phyloP scores from a whole-genome alignment of 2,113 vertebrate genomes.

The Triplophysa siluroides region DNA sequence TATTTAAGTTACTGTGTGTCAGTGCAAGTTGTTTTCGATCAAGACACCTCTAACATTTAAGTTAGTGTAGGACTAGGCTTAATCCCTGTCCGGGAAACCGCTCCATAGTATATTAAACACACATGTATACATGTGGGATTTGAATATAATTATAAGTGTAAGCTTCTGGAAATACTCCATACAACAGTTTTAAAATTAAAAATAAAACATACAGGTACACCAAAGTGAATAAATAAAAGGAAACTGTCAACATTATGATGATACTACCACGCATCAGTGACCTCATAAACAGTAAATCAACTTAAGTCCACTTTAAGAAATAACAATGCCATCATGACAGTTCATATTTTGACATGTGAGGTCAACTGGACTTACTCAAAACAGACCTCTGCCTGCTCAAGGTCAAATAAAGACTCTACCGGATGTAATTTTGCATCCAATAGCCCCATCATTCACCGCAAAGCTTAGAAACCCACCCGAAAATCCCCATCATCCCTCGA shows the following conservation, averaged over 20 bases:
- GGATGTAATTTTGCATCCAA: not conserved
- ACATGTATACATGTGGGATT: too few relatives aligned
- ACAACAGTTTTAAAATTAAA: too few relatives aligned
- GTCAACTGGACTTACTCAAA: constrained; percentile 5
- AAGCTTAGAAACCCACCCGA: constrained; percentile 13
- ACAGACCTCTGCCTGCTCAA: constrained; percentile 15
- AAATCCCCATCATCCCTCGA: constrained; percentile 56
- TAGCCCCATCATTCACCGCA: constrained; percentile 10
- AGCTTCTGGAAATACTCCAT: too few relatives aligned
- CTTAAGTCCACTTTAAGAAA: not conserved
- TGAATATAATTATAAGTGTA: too few relatives aligned
- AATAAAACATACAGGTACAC: too few relatives aligned
- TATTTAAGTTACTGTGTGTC: too few relatives aligned
- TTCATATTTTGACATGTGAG: not conserved
- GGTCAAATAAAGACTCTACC: constrained; percentile 28
- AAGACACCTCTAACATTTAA: too few relatives aligned
- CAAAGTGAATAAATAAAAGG: too few relatives aligned
- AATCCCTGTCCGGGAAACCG: too few relatives aligned
- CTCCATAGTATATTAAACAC: too few relatives aligned
- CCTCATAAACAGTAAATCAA: not conserved
- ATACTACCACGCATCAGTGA: not conserved
- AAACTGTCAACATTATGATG: not conserved
- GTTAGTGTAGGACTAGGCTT: too few relatives aligned
- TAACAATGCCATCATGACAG: not conserved
- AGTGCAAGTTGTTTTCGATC: too few relatives aligned